Evolutionary conservation across 2,888 invertebrate species (phyloP).

Genomic region (Sarcophaga carnaria): DNA sequence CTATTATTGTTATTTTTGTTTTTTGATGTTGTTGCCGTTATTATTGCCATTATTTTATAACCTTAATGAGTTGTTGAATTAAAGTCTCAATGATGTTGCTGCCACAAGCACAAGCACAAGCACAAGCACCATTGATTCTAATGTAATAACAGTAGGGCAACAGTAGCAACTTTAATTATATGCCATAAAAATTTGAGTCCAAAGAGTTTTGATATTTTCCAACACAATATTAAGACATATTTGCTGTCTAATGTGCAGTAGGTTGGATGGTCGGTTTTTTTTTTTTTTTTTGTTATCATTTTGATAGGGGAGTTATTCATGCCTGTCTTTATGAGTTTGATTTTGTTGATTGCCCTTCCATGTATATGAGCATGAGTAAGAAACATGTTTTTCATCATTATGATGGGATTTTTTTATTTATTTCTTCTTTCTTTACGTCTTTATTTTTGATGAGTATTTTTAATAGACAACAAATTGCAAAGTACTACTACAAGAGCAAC

Average conservation of each 20-base stretch:
- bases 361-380: conserved; percentile 5
- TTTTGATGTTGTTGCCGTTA: conserved; percentile 7
- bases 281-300: conserved; percentile 31
- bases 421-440: conserved; percentile 15
- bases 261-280: conserved; percentile 25
- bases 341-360: not conserved
- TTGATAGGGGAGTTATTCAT: not conserved
- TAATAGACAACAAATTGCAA: conserved; percentile 15
- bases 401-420: conserved; percentile 38
- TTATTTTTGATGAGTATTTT: conserved; percentile 33
- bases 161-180: not conserved
- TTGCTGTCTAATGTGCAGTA: not conserved
- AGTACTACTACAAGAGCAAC: not conserved
- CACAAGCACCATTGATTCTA: conserved; percentile 13
- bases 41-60: conserved; percentile 67
- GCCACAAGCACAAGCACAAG: not conserved
- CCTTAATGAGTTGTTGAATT: conserved; percentile 67
- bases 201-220: not conserved
- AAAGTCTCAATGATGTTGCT: conserved; percentile 31
- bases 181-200: not conserved
- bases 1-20: not conserved
- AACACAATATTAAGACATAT: not conserved
- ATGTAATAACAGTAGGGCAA: conserved; percentile 9
- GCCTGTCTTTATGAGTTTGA: not conserved
- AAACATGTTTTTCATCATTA: conserved; percentile 61